Base-by-base conservation (phyloP, 1,140 invertebrate species). In the Araneus ventricosus region DNA sequence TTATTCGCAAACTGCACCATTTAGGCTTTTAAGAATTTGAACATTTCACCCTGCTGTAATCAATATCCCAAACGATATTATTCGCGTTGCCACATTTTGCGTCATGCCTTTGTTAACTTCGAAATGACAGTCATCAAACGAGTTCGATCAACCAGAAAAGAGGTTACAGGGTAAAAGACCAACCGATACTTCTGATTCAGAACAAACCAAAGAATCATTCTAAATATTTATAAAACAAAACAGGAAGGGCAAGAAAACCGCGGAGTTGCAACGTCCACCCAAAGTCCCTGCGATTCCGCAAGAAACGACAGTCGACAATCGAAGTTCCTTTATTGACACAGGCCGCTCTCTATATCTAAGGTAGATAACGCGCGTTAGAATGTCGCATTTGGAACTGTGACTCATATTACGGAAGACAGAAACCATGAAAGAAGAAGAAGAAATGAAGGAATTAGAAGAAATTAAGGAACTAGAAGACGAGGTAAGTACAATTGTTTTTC, bases 361-460 rank as follows among this genome's bases (percentile, higher is more conserved):
- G 80, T 10, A 82, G 80, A 82, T 82, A 82, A 82, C 41, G 80
- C 17, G 24, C 41, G 27, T 45, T 52, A 82, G 24, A 17, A 45
- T 52, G 37, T 41, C 27, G 80, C 41, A 75, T 75, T 75, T 37
- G 70, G 70, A 82, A 22, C 14, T 24, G 80, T 82, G 80, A 82
- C 80, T 82, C 80, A 82, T 45, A 45, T 27, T 52, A n/a, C 80
- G 80, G 80, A 82, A 82, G 80, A 41, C 24, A 82, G 80, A 82
- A 27, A 82, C 5, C 39, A 82, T 82, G 80, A 41, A 45, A 30
- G 39, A 82, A 52, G 80, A 45, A 52, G 37, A 82, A 82, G 80
- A 52, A 82, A 41, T 45, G n/a, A 22, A 45, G 45, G 80, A 82
- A 45, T 20, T 45, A 30, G 45, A 52, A 41, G 39, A n/a, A n/a